Base-by-base conservation (phyloP, 1,140 invertebrate species). In the Drosophila punjabiensis region DNA sequence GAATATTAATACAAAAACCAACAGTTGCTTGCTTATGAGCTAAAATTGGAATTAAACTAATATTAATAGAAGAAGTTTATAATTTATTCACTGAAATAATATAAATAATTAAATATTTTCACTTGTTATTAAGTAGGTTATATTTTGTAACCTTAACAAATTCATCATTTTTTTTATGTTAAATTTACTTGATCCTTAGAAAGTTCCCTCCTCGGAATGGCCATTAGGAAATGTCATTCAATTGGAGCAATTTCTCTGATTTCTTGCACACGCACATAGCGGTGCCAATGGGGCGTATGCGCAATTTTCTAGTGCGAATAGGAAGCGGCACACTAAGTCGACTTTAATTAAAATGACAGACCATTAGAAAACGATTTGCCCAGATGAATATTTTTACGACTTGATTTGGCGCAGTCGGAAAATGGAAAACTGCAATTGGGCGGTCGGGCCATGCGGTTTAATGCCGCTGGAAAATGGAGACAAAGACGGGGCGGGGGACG, bases 351-450 rank as follows among this genome's bases (percentile, higher is more conserved):
- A 78, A 79, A 70, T 78, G 76, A 77, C 73, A 61, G 76, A 32
- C 76, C 76, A 78, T 78, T 78, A 78, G 76, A 78, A 78, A 78
- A 78, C 65, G 56, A 61, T 78, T 78, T 78, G 65, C 56, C 50
- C 76, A 70, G 75, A 78, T 78, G 75, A 78, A 78, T 55, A 70
- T 61, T 86, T 82, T 83, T 81, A 87, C 76, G 73, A 74, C 79
- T 83, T 76, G 86, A 88, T 88, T 81, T 88, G 73, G 71, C 63
- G 66, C 67, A 88, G 61, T 88, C 79, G 41, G 65, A 70, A 69
- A 79, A 79, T 82, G 79, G 75, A 77, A 59, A 77, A 79, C 79
- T 61, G 83, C 71, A 61, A 64, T 68, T 75, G 61, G 65, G 71
- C 66, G 69, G 20, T 8, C 50, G 28, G 50, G 14, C n/a, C 39